Evolutionary conservation across 2,888 invertebrate species (phyloP).

Genomic region (Philaethria dido): DNA sequence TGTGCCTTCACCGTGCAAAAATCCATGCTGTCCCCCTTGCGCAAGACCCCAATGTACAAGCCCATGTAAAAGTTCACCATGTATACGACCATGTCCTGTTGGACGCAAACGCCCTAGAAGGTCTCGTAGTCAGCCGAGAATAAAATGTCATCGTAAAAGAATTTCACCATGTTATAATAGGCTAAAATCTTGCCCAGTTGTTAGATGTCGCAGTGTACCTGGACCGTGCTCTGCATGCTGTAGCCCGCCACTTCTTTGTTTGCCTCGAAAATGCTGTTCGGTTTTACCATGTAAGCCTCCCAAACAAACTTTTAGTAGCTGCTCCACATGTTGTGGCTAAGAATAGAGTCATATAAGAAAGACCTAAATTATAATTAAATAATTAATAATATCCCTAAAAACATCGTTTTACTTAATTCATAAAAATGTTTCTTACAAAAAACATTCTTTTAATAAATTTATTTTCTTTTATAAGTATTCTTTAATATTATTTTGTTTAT

Average conservation of each 20-base stretch:
- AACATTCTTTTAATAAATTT: not conserved
- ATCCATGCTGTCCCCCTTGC: slow-evolving; percentile 47
- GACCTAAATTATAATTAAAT: not conserved
- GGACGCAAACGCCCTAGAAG: slow-evolving; percentile 59
- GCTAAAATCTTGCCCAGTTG: slow-evolving; percentile 60
- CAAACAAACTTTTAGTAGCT: slow-evolving; percentile 46
- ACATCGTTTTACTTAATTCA: not conserved
- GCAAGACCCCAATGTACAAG: slow-evolving; percentile 48
- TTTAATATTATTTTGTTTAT: not conserved
- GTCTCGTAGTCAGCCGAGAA: slow-evolving; percentile 61
- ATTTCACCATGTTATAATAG: slow-evolving; percentile 71
- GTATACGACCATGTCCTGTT: slow-evolving; percentile 64
- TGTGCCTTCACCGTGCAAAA: slow-evolving; percentile 40
- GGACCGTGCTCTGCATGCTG: slow-evolving; percentile 56
- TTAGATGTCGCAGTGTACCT: slow-evolving; percentile 64
- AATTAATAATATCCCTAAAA: not conserved
- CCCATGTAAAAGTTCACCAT: slow-evolving; percentile 64
- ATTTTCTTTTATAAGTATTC: not conserved
- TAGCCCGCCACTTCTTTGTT: slow-evolving; percentile 46
- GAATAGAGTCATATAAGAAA: not conserved
- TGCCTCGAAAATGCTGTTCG: slow-evolving; percentile 56
- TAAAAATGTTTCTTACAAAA: not conserved
- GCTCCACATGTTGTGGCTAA: slow-evolving; percentile 36
- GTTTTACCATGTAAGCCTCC: slow-evolving; percentile 49
- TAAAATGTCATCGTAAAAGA: slow-evolving; percentile 59